Conservation (phyloP, 2,888 invertebrate genomes). For the Cephalotes varians region DNA sequence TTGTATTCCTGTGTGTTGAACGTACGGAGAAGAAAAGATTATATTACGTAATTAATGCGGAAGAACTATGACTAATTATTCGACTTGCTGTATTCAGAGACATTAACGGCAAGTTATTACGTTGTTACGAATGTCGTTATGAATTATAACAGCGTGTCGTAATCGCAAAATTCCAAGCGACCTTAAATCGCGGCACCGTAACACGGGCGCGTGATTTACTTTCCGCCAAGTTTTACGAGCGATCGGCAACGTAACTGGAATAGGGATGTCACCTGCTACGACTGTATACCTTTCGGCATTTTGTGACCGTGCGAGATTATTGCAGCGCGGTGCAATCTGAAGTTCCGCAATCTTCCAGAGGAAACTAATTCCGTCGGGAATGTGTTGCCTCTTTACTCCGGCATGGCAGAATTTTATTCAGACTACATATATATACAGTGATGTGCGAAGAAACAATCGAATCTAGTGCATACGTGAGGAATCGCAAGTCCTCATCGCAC, state of each 20-base stretch:
- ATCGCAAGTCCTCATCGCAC: conserved; percentile 10
- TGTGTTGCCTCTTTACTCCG: background rate
- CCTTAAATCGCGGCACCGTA: conserved; percentile 10
- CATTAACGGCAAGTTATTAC: conserved; percentile 21
- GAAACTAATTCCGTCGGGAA: conserved; percentile 39
- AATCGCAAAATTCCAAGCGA: conserved; percentile 6
- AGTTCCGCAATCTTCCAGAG: conserved; percentile 23
- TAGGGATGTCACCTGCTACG: conserved; percentile 18
- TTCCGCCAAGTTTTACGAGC: conserved; percentile 28
- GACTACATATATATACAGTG: background rate
- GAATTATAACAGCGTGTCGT: conserved; percentile 15
- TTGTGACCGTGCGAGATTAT: conserved; percentile 16
- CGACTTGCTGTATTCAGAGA: background rate
- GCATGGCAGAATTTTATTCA: conserved; percentile 28
- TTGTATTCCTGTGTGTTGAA: background rate
- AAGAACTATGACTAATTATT: background rate
- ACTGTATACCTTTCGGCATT: conserved; percentile 34
- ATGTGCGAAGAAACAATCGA: conserved; percentile 26
- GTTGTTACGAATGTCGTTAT: conserved; percentile 8
- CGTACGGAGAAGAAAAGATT: background rate
- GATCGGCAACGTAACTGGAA: conserved; percentile 18
- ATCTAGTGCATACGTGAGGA: conserved; percentile 10
- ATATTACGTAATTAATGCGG: background rate
- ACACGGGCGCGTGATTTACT: conserved; percentile 11
- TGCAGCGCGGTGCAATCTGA: conserved; percentile 33